Evolutionary conservation across 2,113 vertebrate species (phyloP), one percentile per base, ranked within the genome.

Genomic region (Caretta caretta): DNA sequence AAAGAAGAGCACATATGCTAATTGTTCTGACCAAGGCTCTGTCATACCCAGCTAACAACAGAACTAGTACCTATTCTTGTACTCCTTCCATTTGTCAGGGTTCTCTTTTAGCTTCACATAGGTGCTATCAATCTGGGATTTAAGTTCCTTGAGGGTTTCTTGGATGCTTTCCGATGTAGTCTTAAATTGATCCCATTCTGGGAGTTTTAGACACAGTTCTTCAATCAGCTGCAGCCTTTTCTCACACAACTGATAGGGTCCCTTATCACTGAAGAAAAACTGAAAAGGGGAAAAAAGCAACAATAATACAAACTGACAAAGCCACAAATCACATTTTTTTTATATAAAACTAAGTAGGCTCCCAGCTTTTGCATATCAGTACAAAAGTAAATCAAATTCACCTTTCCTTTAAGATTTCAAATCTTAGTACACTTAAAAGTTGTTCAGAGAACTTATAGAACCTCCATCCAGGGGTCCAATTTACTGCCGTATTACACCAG

Each of bases 51-150:
- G 13, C 5, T 84, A 96, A 22, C 65, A 93, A 69, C 0, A 75
- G 76, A 93, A 80, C 17, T 29, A 46, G 92, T 97, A 99, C 99
- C 99, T 99, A 96, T 97, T 97, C 4, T 97, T 97, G 89, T 99
- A 99, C 94, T 99, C 98, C 94, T 98, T 98, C 99, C 99, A 99
- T 96, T 99, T 99, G 96, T 99, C 99, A 0, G 98, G 98, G 87
- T 99, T 97, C 83, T 99, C 98, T 95, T 98, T 96, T n/a, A 99
- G 98, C 91, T 98, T 98, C 57, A 88, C 10, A 20, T 98, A 98
- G 5, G 98, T 98, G 91, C 85, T 95, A 51, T 98, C 98, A 78
- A 99, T 99, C 90, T 99, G 98, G 54, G 97, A 98, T 90, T 97
- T 97, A 89, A 99, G 98, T 12, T 99, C 99, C 59, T 97, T 98